Conservation (phyloP, 2,888 invertebrate species). For the Hofmannophila pseudospretella region DNA sequence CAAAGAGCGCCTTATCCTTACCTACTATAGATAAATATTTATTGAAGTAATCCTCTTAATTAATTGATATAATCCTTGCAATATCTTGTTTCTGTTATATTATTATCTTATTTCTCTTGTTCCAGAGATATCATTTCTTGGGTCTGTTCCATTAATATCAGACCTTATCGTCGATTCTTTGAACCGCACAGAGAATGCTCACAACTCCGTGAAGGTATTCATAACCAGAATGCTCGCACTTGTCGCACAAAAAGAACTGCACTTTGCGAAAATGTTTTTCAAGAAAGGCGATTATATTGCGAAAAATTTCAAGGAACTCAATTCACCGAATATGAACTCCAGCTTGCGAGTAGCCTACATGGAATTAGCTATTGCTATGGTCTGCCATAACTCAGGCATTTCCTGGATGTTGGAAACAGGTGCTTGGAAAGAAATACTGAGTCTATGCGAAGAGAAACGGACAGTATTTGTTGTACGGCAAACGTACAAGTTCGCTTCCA, state of each 20-base stretch:
- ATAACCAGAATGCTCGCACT: constrained; percentile 80
- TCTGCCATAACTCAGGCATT: constrained; percentile 80
- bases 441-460: constrained; percentile 80
- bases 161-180: constrained; percentile 45
- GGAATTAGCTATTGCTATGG: constrained; percentile 78
- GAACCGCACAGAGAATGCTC: constrained; percentile 33
- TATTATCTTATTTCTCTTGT: constrained; percentile 27
- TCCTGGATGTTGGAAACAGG: constrained; percentile 80
- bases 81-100: too few relatives aligned
- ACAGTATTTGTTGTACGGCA: constrained; percentile 85
- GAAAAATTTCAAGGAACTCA: constrained; percentile 40
- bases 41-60: too few relatives aligned
- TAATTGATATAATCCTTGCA: too few relatives aligned
- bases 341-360: constrained; percentile 83
- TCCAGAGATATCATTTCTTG: constrained; percentile 48
- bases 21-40: too few relatives aligned
- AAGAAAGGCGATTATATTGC: constrained; percentile 42
- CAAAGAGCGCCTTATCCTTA: too few relatives aligned
- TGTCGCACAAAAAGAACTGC: constrained; percentile 76
- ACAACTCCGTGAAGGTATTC: constrained; percentile 75
- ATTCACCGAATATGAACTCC: constrained; percentile 61
- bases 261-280: constrained; percentile 75
- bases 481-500: constrained; percentile 80
- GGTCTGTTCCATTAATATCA: constrained; percentile 38
- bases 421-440: constrained; percentile 81